Evolutionary conservation across 2,797 vertebrate species (phyloP).

Genomic region (Arctocebus calabarensis): DNA sequence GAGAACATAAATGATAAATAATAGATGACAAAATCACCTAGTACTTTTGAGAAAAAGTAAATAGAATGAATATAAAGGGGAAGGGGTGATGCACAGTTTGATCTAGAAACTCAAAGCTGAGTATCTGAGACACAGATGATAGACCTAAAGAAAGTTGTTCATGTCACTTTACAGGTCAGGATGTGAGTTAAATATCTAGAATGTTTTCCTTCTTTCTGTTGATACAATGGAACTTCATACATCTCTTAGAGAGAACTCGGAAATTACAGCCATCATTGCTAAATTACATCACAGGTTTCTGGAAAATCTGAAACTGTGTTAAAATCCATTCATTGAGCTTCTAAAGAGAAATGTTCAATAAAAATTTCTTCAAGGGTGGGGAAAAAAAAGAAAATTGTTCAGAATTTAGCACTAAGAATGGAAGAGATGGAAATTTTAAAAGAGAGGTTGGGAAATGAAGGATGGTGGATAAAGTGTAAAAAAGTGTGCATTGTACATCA

Average conservation of each 20-base stretch:
- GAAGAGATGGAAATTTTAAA: not conserved
- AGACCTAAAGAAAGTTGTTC: no score
- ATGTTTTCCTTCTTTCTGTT: constrained; percentile 55
- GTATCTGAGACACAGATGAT: not conserved
- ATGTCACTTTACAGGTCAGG: constrained; percentile 18
- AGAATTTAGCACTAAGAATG: not conserved
- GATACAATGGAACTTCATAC: not conserved
- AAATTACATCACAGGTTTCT: constrained; percentile 23
- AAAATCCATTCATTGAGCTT: constrained; percentile 19
- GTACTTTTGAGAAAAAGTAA: not conserved
- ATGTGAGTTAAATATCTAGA: not conserved
- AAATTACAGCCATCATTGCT: not conserved
- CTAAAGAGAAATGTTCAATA: not conserved
- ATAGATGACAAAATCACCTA: not conserved
- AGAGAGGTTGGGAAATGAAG: not conserved
- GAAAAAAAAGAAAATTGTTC: not conserved
- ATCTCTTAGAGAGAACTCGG: not conserved
- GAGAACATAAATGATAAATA: not conserved
- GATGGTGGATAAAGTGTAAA: not conserved
- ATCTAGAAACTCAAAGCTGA: not conserved
- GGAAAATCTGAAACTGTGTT: constrained; percentile 47
- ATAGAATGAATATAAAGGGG: not conserved
- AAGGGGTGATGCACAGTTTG: not conserved
- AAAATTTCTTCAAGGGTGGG: not conserved
- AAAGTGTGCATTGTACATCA: not conserved